A percentile compares a stretch with the other conserved stretches of the same genome.
Conservation (phyloP, 1,140 invertebrate species). For the Drosophila busckii region DNA sequence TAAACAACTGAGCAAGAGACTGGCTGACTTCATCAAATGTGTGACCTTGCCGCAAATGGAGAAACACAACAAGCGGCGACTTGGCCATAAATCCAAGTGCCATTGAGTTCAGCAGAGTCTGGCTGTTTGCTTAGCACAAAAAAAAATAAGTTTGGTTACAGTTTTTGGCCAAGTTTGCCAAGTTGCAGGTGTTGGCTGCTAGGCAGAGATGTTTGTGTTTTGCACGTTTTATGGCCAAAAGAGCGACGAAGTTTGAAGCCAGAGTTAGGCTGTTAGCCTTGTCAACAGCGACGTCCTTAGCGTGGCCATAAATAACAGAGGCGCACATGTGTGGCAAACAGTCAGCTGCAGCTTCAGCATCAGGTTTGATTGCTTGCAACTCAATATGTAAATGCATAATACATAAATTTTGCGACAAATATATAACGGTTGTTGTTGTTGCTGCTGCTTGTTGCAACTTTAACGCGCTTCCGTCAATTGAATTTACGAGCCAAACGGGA, state of each 20-base stretch:
- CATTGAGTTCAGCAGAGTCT: conserved; percentile 28
- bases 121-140: neutral
- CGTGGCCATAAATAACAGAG: conserved; percentile 16
- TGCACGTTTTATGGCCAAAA: conserved; percentile 45
- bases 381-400: conserved; percentile 55
- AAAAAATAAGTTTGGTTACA: conserved; percentile 17
- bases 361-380: neutral
- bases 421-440: conserved; percentile 14
- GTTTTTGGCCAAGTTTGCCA: conserved; percentile 5
- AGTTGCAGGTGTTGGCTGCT: conserved; percentile 27
- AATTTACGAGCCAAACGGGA: conserved; percentile 70
- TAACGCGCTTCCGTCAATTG: conserved; percentile 72
- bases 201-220: conserved; percentile 26
- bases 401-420: conserved; percentile 24
- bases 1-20: conserved; percentile 9
- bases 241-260: conserved; percentile 31
- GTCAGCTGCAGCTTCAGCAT: neutral
- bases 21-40: conserved; percentile 35
- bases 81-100: conserved; percentile 41
- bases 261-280: conserved; percentile 16
- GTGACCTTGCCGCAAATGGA: conserved; percentile 42
- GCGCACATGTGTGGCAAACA: neutral
- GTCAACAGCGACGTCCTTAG: conserved; percentile 12
- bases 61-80: conserved; percentile 25
- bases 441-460: conserved; percentile 55